phyloP scores from a whole-genome alignment of 2,797 vertebrate species.

The Pantherophis alleghaniensis region DNA sequence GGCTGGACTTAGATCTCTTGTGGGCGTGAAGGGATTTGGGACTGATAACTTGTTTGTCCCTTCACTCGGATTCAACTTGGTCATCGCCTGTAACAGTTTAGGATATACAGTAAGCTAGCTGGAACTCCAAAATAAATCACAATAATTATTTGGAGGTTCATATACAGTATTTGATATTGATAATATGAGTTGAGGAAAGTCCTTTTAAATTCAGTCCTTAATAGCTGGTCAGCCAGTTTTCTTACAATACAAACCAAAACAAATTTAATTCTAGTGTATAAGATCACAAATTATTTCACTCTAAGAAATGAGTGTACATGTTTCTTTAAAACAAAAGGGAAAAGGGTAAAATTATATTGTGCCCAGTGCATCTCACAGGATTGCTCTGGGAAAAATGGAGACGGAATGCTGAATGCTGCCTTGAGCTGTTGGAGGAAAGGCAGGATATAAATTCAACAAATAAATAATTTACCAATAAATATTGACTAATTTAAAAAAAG shows the following conservation, averaged over 20 bases:
- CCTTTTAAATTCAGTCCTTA: background rate
- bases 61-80: too few relatives aligned
- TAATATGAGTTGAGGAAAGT: background rate
- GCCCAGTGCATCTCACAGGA: background rate
- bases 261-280: background rate
- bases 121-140: background rate
- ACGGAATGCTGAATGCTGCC: background rate
- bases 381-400: background rate
- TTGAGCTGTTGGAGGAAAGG: background rate
- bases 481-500: background rate
- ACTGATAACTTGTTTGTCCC: background rate
- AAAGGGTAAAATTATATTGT: background rate
- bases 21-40: background rate
- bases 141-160: background rate
- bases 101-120: background rate
- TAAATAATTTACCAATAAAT: background rate
- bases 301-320: background rate
- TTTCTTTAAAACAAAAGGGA: background rate
- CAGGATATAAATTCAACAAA: background rate
- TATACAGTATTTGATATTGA: background rate
- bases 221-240: background rate
- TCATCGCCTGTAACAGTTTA: background rate
- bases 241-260: background rate
- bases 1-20: background rate
- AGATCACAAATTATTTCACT: background rate